A percentile compares a stretch with the other conserved stretches of the same genome.
phyloP scores from a whole-genome alignment of 1,140 invertebrate genomes.

The Mylabris phalerata region DNA sequence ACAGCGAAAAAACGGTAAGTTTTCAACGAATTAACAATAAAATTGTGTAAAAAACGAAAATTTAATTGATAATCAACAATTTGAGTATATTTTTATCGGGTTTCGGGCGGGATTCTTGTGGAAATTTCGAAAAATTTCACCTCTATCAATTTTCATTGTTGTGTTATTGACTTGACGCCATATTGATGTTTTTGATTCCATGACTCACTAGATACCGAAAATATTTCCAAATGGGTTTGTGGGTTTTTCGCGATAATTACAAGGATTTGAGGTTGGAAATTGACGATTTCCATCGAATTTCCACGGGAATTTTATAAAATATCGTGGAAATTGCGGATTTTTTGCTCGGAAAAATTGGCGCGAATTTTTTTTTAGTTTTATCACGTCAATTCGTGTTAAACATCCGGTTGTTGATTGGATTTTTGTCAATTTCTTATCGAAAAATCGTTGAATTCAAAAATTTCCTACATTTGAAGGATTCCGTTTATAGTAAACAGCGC shows the following conservation, averaged over 20 bases:
- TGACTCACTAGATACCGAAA: slow-evolving; percentile 1
- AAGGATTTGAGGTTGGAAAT: neutral
- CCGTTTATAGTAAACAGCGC: no score
- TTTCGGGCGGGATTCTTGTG: no score
- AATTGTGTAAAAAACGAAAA: neutral
- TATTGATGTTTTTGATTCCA: slow-evolving; percentile 7
- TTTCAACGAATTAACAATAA: neutral
- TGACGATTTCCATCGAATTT: neutral
- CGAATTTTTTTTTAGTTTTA: neutral
- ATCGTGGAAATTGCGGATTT: neutral
- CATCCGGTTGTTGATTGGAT: slow-evolving; percentile 10
- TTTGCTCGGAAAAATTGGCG: slow-evolving; percentile 3
- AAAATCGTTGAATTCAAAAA: no score
- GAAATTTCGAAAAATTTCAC: slow-evolving; percentile 3
- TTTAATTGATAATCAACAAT: neutral
- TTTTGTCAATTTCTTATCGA: neutral
- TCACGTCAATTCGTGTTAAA: neutral
- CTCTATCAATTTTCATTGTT: slow-evolving; percentile 9
- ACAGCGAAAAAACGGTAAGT: no score
- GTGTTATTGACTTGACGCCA: slow-evolving; percentile 2
- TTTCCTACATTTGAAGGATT: no score
- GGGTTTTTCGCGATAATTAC: neutral
- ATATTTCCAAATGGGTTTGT: neutral
- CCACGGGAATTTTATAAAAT: neutral
- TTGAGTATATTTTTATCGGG: neutral